phyloP scores from a whole-genome alignment of 2,113 vertebrate species.

The Microtus ochrogaster region DNA sequence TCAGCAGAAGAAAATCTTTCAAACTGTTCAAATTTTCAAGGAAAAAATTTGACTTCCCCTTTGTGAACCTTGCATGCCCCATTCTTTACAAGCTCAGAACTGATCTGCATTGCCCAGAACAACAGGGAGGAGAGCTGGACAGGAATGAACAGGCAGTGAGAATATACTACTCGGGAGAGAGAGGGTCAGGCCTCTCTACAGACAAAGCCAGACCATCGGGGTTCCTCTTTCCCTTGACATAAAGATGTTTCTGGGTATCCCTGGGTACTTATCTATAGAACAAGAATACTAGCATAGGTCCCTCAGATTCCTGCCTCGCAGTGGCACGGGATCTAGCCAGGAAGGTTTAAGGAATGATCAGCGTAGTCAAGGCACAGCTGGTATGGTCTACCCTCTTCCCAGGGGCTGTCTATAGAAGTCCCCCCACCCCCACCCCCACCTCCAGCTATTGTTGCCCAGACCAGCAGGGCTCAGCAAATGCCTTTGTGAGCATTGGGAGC shows the following conservation, averaged over 20 bases:
- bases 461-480: constrained; percentile 83
- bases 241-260: background rate
- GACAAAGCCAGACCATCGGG: background rate
- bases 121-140: background rate
- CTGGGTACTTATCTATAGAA: background rate
- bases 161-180: too few species aligned
- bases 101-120: background rate
- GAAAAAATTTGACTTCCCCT: background rate
- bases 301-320: background rate
- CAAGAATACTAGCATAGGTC: background rate
- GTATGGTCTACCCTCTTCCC: constrained; percentile 41
- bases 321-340: background rate
- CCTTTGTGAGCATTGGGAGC: constrained; percentile 80
- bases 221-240: background rate
- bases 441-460: constrained; percentile 72
- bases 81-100: background rate
- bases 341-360: background rate
- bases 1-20: background rate
- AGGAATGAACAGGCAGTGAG: background rate
- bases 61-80: background rate
- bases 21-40: background rate
- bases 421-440: constrained; percentile 62
- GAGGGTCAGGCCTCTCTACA: background rate
- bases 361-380: background rate
- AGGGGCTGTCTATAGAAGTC: constrained; percentile 72